phyloP scores from a whole-genome alignment of 37 sponge, comb jelly and placozoan species.

The Theonella swinhoei region DNA sequence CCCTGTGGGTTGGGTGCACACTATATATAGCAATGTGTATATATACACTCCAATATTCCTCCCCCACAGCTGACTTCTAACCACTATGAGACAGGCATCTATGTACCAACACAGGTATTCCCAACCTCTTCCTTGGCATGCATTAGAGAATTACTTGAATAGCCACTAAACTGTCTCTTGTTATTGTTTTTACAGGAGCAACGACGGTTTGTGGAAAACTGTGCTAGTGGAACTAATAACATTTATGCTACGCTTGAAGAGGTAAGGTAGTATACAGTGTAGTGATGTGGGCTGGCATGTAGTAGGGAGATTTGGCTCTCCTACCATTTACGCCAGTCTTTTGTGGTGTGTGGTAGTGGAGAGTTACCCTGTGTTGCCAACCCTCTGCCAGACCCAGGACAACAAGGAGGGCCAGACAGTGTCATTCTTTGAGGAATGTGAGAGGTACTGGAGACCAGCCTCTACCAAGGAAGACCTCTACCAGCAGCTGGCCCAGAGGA shows the following conservation, averaged over 20 bases:
- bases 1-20: too few species aligned
- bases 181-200: too few species aligned
- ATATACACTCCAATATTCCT: too few species aligned
- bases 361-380: not conserved
- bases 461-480: conserved; percentile 48
- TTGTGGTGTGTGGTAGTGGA: too few species aligned
- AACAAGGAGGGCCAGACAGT: not conserved
- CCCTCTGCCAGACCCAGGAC: not conserved
- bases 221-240: not conserved
- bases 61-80: not conserved
- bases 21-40: too few species aligned
- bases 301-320: not conserved
- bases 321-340: too few species aligned
- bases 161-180: too few species aligned
- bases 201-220: not conserved
- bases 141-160: too few species aligned
- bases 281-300: not conserved
- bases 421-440: conserved; percentile 39
- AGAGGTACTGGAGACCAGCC: conserved; percentile 63
- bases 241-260: not conserved
- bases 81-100: not conserved
- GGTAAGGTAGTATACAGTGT: too few species aligned
- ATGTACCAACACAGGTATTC: not conserved
- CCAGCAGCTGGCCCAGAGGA: conserved; percentile 41
- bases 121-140: too few species aligned